phyloP scores from a whole-genome alignment of 2,888 invertebrate genomes.

The Mamestra brassicae region DNA sequence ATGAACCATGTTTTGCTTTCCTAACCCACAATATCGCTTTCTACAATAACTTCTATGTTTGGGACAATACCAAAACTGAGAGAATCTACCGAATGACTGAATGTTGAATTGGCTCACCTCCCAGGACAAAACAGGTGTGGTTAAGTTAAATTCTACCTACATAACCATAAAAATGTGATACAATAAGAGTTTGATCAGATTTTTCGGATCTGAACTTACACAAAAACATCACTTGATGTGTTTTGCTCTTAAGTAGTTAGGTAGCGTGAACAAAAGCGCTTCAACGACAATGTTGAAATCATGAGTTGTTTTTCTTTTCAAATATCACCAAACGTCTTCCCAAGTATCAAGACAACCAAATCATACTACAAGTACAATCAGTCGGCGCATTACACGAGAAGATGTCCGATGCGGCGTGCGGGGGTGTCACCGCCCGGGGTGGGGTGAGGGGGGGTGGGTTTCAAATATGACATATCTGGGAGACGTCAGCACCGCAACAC shows the following conservation, averaged over 20 bases:
- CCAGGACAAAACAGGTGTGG: not conserved
- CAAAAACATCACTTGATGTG: not conserved
- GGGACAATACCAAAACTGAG: not conserved
- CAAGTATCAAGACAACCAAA: slow-evolving; percentile 68
- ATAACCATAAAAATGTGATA: not conserved
- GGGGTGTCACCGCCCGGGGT: slow-evolving; percentile 65
- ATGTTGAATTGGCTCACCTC: not conserved
- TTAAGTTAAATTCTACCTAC: too few species aligned
- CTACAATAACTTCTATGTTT: not conserved
- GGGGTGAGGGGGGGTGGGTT: slow-evolving; percentile 66
- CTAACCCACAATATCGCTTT: not conserved
- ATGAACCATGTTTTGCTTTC: not conserved
- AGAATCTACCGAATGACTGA: not conserved
- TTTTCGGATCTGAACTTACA: not conserved
- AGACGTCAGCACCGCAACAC: slow-evolving; percentile 87
- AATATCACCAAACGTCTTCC: not conserved
- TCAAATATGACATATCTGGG: slow-evolving; percentile 89
- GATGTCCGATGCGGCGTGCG: slow-evolving; percentile 80
- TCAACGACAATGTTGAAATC: not conserved
- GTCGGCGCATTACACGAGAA: slow-evolving; percentile 80
- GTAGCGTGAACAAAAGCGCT: not conserved
- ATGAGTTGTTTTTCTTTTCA: not conserved
- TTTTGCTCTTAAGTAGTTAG: not conserved
- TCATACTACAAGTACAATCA: slow-evolving; percentile 77
- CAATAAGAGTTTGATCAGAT: too few species aligned